A percentile compares a stretch with the other conserved stretches of the same genome.
Evolutionary conservation across 2,888 invertebrate genomes (phyloP).

Genomic region (Machimus atricapillus): DNA sequence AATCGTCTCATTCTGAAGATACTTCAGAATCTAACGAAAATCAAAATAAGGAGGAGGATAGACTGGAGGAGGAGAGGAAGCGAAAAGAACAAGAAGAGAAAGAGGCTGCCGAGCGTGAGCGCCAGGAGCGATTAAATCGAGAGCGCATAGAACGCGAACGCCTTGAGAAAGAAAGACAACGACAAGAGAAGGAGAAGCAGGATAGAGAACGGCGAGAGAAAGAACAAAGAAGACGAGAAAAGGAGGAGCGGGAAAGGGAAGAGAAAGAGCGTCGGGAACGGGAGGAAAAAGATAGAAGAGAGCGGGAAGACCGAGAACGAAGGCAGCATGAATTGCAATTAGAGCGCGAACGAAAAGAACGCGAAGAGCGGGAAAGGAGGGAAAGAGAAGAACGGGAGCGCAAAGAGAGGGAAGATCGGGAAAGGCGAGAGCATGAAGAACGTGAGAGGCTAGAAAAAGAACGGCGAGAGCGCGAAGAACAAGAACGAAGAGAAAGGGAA

Average conservation of each 20-base stretch:
- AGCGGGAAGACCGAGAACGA: slow-evolving; percentile 51
- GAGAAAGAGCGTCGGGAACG: slow-evolving; percentile 54
- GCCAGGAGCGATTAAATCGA: slow-evolving; percentile 53
- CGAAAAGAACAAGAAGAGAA: slow-evolving; percentile 59
- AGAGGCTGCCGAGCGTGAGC: slow-evolving; percentile 50
- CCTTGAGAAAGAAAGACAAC: slow-evolving; percentile 48
- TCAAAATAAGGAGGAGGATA: slow-evolving; percentile 52
- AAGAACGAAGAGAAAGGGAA: slow-evolving; percentile 49
- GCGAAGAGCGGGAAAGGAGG: slow-evolving; percentile 54
- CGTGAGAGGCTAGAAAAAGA: slow-evolving; percentile 44
- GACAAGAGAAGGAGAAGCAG: slow-evolving; percentile 51
- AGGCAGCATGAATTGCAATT: slow-evolving; percentile 51
- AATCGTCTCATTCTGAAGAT: slow-evolving; percentile 38
- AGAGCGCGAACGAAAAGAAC: slow-evolving; percentile 51
- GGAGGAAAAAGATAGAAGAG: slow-evolving; percentile 53
- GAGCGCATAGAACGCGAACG: slow-evolving; percentile 51
- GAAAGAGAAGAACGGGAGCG: slow-evolving; percentile 52
- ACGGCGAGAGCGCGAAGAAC: slow-evolving; percentile 51
- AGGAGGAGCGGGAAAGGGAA: slow-evolving; percentile 56
- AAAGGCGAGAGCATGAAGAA: slow-evolving; percentile 51
- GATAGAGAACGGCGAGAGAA: slow-evolving; percentile 50
- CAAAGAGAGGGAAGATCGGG: slow-evolving; percentile 52
- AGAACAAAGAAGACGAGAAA: slow-evolving; percentile 51
- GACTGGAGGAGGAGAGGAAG: slow-evolving; percentile 52
- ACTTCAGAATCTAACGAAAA: slow-evolving; percentile 46